Evolutionary conservation across 1,140 invertebrate genomes (phyloP).

Genomic region (Aculops lycopersici): DNA sequence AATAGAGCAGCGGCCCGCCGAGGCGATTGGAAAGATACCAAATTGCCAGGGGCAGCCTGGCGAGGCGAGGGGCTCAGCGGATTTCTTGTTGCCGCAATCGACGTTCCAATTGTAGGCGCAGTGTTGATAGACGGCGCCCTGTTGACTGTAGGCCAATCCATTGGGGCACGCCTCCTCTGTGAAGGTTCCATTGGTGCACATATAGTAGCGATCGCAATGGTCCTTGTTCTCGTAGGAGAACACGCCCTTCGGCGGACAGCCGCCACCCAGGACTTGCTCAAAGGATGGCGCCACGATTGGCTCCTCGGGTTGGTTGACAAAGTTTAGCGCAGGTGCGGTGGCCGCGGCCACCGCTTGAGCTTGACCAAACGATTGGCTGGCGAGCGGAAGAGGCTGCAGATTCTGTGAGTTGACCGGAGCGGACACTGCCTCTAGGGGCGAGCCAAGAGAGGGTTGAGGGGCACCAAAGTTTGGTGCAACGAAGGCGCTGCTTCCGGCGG

Average conservation of each 20-base stretch:
- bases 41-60: conserved; percentile 44
- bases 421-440: no score
- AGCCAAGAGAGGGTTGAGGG: no score
- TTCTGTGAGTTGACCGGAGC: no score
- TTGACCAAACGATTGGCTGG: no score
- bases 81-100: conserved; percentile 45
- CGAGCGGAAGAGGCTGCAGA: no score
- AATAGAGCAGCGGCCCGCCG: conserved; percentile 31
- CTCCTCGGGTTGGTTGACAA: no score
- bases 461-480: no score
- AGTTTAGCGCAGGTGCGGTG: no score
- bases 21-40: conserved; percentile 43
- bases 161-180: conserved; percentile 65
- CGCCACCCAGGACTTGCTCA: neutral
- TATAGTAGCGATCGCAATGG: conserved; percentile 45
- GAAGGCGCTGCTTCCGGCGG: no score
- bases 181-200: conserved; percentile 58
- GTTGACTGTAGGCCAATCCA: conserved; percentile 57
- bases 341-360: no score
- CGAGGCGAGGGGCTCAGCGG: conserved; percentile 15
- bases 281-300: neutral
- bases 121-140: conserved; percentile 51
- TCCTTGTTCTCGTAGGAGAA: conserved; percentile 14
- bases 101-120: conserved; percentile 79
- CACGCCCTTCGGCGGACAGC: conserved; percentile 12